These are phyloP conservation scores for Uloborus plumipes DNA, from an alignment of 2,888 invertebrate species.

Conservation along the genomic window DNA sequence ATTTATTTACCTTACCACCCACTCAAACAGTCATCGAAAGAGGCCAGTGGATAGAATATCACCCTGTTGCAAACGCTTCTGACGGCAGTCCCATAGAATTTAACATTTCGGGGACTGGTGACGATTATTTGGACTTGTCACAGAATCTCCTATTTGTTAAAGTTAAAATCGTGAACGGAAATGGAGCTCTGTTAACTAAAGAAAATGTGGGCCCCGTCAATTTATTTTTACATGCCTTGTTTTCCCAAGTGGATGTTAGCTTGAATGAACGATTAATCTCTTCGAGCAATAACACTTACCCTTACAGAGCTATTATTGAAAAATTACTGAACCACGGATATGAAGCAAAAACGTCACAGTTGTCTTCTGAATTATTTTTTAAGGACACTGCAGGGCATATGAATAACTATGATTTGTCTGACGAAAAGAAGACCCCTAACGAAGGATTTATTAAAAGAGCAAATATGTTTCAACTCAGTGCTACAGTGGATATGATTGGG, in stretches of 20 bases:
- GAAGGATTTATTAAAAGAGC: conserved; percentile 26
- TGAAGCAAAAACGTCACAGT: conserved; percentile 23
- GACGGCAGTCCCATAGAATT: conserved; percentile 33
- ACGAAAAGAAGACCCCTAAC: conserved; percentile 5
- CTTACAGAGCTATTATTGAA: conserved; percentile 22
- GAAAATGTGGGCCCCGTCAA: conserved; percentile 16
- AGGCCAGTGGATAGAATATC: conserved; percentile 22
- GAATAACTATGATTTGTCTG: neutral
- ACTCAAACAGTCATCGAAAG: conserved; percentile 22
- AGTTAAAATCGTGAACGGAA: conserved; percentile 15
- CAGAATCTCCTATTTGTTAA: conserved; percentile 8
- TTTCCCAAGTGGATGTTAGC: conserved; percentile 16
- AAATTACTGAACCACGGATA: conserved; percentile 23
- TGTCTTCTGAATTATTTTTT: conserved; percentile 13
- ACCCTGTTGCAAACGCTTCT: conserved; percentile 16
- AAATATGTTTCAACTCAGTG: conserved; percentile 8
- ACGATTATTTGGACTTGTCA: conserved; percentile 22
- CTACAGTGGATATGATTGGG: conserved; percentile 39
- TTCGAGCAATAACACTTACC: conserved; percentile 12
- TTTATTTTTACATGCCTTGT: conserved; percentile 14
- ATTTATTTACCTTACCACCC: conserved; percentile 39
- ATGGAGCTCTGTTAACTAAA: neutral
- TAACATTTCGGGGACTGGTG: conserved; percentile 18
- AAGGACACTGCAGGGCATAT: conserved; percentile 17
- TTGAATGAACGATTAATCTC: conserved; percentile 38